Conservation (phyloP, 2,888 invertebrate species). For the Cylloceria caligata region DNA sequence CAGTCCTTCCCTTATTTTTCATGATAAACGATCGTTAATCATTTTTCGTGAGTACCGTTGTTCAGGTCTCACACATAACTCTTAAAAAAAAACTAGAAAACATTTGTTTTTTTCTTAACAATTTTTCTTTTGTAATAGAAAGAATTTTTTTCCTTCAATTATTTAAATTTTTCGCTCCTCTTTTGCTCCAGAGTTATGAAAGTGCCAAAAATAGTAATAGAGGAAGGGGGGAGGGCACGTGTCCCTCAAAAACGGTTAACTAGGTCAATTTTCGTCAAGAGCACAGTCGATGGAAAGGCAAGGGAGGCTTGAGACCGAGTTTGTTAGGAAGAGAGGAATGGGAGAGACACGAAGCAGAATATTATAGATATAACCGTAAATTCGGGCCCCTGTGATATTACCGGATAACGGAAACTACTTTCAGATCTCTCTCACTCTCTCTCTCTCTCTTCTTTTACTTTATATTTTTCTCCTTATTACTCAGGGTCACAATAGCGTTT, state of each 20-base stretch:
- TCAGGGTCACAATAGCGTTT: conserved; percentile 41
- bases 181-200: conserved; percentile 36
- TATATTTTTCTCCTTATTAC: conserved; percentile 46
- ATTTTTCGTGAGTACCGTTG: neutral
- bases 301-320: too few species aligned
- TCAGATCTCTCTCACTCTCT: too few species aligned
- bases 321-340: too few species aligned
- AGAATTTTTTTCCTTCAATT: too few species aligned
- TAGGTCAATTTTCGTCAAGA: conserved; percentile 69
- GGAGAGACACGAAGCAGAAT: conserved; percentile 48
- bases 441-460: conserved; percentile 28
- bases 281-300: conserved; percentile 24
- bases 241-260: conserved; percentile 64
- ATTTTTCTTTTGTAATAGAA: neutral
- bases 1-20: neutral
- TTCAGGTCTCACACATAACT: neutral
- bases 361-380: conserved; percentile 66
- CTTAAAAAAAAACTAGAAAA: too few species aligned
- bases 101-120: too few species aligned
- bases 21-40: neutral
- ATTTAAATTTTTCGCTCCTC: neutral
- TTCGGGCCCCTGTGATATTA: conserved; percentile 59
- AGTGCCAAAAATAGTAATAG: conserved; percentile 65
- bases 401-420: too few species aligned
- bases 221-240: conserved; percentile 46